A percentile compares a stretch with the other conserved stretches of the same genome.
Evolutionary conservation across 1,140 invertebrate genomes (phyloP).

Genomic region (Drosophila truncata): DNA sequence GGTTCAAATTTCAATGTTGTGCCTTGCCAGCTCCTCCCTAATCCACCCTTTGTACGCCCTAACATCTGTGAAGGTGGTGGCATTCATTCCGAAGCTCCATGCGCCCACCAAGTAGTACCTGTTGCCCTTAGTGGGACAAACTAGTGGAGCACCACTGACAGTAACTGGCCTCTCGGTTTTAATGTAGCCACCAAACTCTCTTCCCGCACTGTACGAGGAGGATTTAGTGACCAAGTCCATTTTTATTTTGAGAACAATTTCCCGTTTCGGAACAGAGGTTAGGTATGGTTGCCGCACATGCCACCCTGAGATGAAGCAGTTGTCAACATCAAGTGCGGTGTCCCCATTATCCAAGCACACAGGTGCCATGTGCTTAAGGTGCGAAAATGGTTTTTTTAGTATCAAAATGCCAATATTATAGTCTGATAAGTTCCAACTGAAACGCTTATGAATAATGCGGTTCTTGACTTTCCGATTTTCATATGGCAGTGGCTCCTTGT

Average conservation of each 20-base stretch:
- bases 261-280: neutral
- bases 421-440: accelerated
- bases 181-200: neutral
- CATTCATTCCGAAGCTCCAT: conserved; percentile 3
- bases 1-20: neutral
- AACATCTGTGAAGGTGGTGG: neutral
- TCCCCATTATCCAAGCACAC: neutral
- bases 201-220: neutral
- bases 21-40: neutral
- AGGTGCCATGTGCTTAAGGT: neutral
- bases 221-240: neutral
- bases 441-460: neutral
- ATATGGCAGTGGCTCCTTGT: conserved; percentile 8
- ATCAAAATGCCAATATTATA: conserved; percentile 7
- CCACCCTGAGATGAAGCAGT: conserved; percentile 38
- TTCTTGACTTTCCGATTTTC: neutral
- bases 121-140: conserved; percentile 16
- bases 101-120: conserved; percentile 12
- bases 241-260: neutral
- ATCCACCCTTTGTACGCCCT: conserved; percentile 16
- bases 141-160: conserved; percentile 20
- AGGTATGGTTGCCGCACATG: neutral
- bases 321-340: neutral
- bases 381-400: neutral
- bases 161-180: neutral